These are phyloP conservation scores for Aleiodes alternator DNA, from an alignment of 2,888 invertebrate genomes.

Conservation along the genomic window DNA sequence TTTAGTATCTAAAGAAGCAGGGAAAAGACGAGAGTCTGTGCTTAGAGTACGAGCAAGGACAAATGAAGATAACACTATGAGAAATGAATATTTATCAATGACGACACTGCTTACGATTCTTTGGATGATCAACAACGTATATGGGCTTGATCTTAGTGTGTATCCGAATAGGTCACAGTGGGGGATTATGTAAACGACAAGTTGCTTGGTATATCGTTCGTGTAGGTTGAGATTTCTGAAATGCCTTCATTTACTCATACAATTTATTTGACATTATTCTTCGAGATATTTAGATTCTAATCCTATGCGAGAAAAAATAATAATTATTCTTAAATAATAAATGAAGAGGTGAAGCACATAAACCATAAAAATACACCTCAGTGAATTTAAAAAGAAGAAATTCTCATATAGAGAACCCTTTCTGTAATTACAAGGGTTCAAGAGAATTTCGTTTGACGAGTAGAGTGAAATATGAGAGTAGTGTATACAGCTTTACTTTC, in stretches of 20 bases:
- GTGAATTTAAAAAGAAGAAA: too few species aligned
- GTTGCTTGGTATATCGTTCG: background rate
- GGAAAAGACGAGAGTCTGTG: background rate
- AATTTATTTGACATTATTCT: background rate
- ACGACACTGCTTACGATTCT: constrained; percentile 15
- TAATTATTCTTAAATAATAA: background rate
- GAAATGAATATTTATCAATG: constrained; percentile 40
- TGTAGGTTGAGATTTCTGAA: background rate
- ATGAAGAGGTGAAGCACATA: background rate
- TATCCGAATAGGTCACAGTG: constrained; percentile 7
- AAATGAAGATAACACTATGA: background rate
- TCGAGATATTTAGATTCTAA: background rate
- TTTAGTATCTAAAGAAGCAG: background rate
- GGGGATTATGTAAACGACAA: constrained; percentile 7
- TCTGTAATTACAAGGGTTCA: too few species aligned
- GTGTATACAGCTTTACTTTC: background rate
- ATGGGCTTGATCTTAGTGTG: constrained; percentile 24
- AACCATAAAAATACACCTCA: background rate
- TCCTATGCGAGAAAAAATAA: background rate
- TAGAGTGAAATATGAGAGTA: too few species aligned
- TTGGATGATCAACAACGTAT: constrained; percentile 16
- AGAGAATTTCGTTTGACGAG: too few species aligned
- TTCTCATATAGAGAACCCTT: too few species aligned
- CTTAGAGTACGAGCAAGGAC: background rate
- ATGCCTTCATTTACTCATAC: background rate